Evolutionary conservation across 2,113 vertebrate species (phyloP).

Genomic region (Anthoscopus minutus): DNA sequence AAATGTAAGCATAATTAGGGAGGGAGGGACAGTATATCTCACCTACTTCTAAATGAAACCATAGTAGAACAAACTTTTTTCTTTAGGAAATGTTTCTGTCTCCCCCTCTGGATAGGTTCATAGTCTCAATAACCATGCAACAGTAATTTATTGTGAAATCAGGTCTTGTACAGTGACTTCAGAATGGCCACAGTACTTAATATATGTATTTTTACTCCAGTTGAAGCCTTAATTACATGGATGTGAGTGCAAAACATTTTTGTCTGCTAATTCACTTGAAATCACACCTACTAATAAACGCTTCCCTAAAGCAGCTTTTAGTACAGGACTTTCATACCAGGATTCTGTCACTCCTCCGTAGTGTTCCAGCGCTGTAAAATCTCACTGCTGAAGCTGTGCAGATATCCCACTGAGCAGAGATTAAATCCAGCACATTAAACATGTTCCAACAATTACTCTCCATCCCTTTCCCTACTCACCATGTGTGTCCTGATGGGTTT

Average conservation of each 20-base stretch:
- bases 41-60: background rate
- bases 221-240: background rate
- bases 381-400: background rate
- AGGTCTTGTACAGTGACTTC: background rate
- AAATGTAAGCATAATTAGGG: background rate
- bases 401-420: slow-evolving; percentile 36
- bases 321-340: background rate
- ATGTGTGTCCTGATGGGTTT: background rate
- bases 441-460: background rate
- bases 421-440: background rate
- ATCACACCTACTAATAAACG: background rate
- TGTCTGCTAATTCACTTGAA: background rate
- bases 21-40: background rate
- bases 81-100: background rate
- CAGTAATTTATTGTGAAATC: background rate
- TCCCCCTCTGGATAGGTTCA: background rate
- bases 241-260: background rate
- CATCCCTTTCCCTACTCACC: background rate
- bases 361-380: background rate
- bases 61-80: background rate
- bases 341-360: background rate
- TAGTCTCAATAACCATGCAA: background rate
- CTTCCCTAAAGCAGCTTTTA: background rate
- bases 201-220: background rate
- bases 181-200: background rate